Evolutionary conservation across 2,888 invertebrate species (phyloP), one percentile per base, ranked within the genome.

Genomic region (Anoncus sp.): DNA sequence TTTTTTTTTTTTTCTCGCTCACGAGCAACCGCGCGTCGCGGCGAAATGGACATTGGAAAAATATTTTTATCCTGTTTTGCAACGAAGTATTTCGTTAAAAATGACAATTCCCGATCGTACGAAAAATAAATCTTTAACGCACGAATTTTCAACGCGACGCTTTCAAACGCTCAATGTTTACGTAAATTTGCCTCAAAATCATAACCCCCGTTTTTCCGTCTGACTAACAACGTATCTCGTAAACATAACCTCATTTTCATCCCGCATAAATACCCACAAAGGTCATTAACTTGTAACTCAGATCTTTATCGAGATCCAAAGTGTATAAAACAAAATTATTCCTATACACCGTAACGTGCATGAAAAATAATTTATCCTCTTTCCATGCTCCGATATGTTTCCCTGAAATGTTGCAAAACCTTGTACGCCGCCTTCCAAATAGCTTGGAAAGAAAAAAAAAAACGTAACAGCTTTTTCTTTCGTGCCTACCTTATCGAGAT

Each of bases 221-320:
- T 75, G 65, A 77, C 76, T 63, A 81, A 63, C 74, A 83, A 84
- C 81, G 80, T 85, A 84, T 77, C 57, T 77, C 57, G 79, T 43
- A 18, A 75, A 81, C 82, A 84, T 89, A 89, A 89, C 89, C 89
- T 88, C 73, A 69, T 77, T 83, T 16, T 20, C 4, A 9, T 81
- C 69, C 63, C 43, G 73, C 12, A 31, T 38, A n/a, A 10, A 38
- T 10, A 55, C 35, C 76, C 78, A 79, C 85, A 85, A 84, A 84
- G 87, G 86, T 88, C 86, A 85, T 86, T 88, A 87, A 86, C 85
- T 85, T 79, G 77, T 16, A 57, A 31, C 43, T 18, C 20, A 20
- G 18, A 62, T 67, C 38, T 18, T 45, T 24, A n/a, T 4, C 5
- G n/a, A 43, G 18, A n/a, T n/a, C 12, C 18, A 43, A 14, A 16